phyloP scores from a whole-genome alignment of 2,888 invertebrate species.

The Eretmocerus hayati region DNA sequence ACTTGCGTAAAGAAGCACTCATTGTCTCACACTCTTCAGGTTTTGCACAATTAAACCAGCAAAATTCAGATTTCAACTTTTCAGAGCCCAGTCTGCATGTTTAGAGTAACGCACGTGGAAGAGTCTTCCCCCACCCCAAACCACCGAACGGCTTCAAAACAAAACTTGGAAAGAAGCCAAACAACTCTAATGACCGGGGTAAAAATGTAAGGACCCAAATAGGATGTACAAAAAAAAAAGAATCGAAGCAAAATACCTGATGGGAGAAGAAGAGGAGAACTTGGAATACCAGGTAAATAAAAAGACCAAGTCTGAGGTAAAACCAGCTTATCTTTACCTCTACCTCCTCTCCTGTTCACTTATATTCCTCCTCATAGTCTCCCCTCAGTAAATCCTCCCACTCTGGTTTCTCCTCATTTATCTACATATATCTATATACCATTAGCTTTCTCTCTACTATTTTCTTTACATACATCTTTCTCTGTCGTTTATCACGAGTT shows the following conservation, averaged over 20 bases:
- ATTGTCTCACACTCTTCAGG: no score
- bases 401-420: slow-evolving; percentile 4
- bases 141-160: not conserved
- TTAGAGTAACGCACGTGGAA: no score
- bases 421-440: slow-evolving; percentile 7
- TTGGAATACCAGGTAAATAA: not conserved
- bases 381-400: not conserved
- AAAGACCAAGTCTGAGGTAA: not conserved
- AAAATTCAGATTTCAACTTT: no score
- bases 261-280: not conserved
- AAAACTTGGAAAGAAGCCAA: no score
- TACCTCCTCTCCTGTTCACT: not conserved
- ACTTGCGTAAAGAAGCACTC: no score
- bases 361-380: not conserved
- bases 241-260: no score
- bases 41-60: no score
- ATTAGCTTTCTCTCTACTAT: not conserved
- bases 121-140: no score
- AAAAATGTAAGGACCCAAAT: not conserved
- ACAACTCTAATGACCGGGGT: no score
- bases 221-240: not conserved
- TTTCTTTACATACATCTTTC: slow-evolving; percentile 1
- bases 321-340: not conserved
- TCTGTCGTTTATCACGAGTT: not conserved
- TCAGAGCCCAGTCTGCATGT: no score